phyloP scores from a whole-genome alignment of 2,797 vertebrate genomes.

The Oreonectes daqikongensis region DNA sequence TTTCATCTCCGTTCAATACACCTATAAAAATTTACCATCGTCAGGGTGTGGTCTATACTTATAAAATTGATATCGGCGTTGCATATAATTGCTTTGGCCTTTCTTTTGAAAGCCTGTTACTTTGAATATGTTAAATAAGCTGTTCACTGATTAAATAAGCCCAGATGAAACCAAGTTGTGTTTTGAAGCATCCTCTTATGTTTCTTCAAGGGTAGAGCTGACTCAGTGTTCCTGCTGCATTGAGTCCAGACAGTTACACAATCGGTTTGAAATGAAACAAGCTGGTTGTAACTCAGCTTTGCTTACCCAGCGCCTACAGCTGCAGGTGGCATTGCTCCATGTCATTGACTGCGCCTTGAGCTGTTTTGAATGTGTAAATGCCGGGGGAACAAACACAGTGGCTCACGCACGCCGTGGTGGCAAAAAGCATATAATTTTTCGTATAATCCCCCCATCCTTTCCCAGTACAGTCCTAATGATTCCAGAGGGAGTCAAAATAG shows the following conservation, averaged over 20 bases:
- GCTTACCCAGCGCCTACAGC: conserved; percentile 55
- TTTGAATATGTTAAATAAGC: conserved; percentile 38
- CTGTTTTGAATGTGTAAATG: conserved; percentile 66
- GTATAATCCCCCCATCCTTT: conserved; percentile 22
- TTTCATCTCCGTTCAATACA: conserved; percentile 24
- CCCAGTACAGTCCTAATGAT: conserved; percentile 64
- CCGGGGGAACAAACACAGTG: conserved; percentile 57
- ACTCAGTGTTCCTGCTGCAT: conserved; percentile 18
- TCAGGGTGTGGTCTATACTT: conserved; percentile 4
- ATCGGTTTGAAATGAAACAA: conserved; percentile 27
- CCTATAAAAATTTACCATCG: not conserved
- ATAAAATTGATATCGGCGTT: not conserved
- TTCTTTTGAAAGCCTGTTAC: conserved; percentile 28
- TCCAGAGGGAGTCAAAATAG: conserved; percentile 64
- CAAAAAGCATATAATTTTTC: conserved; percentile 63
- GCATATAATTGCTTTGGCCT: conserved; percentile 29
- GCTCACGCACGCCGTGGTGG: conserved; percentile 37
- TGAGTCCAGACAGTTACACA: conserved; percentile 31
- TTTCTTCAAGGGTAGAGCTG: conserved; percentile 30
- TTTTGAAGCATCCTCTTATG: conserved; percentile 31
- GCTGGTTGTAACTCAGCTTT: conserved; percentile 34
- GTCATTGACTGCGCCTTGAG: conserved; percentile 56
- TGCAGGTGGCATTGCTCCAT: conserved; percentile 39
- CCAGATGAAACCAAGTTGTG: conserved; percentile 25
- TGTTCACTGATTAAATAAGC: conserved; percentile 28